Evolutionary conservation across 2,113 vertebrate species (phyloP), one percentile per base, ranked within the genome.

Genomic region (Ageneiosus marmoratus): DNA sequence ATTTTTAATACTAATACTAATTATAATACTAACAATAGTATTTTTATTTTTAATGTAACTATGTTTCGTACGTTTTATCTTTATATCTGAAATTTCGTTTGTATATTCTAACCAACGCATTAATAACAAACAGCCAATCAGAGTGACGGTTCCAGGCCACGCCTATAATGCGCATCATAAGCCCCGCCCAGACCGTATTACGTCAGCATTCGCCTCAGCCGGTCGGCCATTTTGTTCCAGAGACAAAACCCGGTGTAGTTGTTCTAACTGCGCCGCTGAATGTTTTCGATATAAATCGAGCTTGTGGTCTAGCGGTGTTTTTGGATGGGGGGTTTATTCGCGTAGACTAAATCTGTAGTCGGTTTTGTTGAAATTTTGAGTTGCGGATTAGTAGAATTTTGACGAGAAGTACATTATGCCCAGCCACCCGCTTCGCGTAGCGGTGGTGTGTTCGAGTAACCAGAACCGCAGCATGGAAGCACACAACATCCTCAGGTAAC

Each of bases 381-480:
- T 76, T 58, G 20, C 84, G 69, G 67, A 20, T 82, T 88, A 88
- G 85, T 87, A 82, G 88, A 85, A 53, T 53, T 69, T 87, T 86
- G 88, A 85, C 85, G 87, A 84, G 89, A 91, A 90, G 86, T 91
- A 90, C 62, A 80, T 1, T 82, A 96, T 97, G 96, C 94, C 96
- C 92, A 95, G 94, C 89, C 92, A 95, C 84, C 94, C 94, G 89
- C 95, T 98, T 89, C 94, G 96, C 69, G 96, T 99, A 91, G 97
- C 97, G 88, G 98, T 99, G 89, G 97, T 98, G 89, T 98, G 97
- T 92, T 98, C 96, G 87, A 99, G 97, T 92, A 99, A 99, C 95
- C 98, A 99, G 95, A 99, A 99, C 95, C 97, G 96, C 92, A 99
- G 97, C 93, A 98, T 99, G 98, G 97, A 99, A 93, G 98, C 96